Evolutionary conservation across 92 coral and sea anemone genomes (phyloP).

Genomic region (Galaxea fascicularis): DNA sequence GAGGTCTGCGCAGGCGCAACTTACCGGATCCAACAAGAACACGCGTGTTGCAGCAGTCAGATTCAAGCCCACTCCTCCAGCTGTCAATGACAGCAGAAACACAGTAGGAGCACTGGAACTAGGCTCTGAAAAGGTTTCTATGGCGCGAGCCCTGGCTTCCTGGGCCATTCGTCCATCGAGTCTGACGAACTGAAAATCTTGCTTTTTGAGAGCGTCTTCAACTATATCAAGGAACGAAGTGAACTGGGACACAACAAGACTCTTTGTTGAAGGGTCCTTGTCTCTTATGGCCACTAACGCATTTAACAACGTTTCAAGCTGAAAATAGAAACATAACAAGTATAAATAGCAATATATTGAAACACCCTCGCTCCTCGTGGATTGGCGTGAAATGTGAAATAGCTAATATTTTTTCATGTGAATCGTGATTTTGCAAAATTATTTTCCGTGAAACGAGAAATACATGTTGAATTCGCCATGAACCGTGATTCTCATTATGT

Average conservation of each 20-base stretch:
- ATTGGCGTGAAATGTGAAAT: too few relatives aligned
- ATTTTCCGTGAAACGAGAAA: too few relatives aligned
- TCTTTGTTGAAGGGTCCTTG: constrained; percentile 76
- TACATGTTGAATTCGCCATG: too few relatives aligned
- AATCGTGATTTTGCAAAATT: too few relatives aligned
- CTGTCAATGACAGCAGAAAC: constrained; percentile 81
- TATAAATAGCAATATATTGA: too few relatives aligned
- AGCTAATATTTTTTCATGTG: too few relatives aligned
- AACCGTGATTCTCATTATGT: too few relatives aligned
- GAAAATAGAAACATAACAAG: background rate
- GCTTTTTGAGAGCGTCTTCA: constrained; percentile 63
- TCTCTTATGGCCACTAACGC: constrained; percentile 81
- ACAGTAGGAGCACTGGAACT: constrained; percentile 70
- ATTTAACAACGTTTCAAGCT: constrained; percentile 77
- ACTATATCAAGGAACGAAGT: constrained; percentile 82
- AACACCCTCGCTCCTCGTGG: too few relatives aligned
- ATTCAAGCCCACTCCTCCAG: constrained; percentile 90
- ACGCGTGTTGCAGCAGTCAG: constrained; percentile 87
- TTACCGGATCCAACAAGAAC: constrained; percentile 89
- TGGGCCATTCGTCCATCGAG: constrained; percentile 86
- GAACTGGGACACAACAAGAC: constrained; percentile 90
- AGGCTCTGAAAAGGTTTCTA: constrained; percentile 69
- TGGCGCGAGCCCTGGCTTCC: constrained; percentile 76
- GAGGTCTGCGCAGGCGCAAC: constrained; percentile 38
- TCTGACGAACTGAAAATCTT: constrained; percentile 68